Percentiles rank a stretch among this genome's conserved stretches.
Conservation (phyloP, 2,797 vertebrate species). For the Pipistrellus nathusii region DNA sequence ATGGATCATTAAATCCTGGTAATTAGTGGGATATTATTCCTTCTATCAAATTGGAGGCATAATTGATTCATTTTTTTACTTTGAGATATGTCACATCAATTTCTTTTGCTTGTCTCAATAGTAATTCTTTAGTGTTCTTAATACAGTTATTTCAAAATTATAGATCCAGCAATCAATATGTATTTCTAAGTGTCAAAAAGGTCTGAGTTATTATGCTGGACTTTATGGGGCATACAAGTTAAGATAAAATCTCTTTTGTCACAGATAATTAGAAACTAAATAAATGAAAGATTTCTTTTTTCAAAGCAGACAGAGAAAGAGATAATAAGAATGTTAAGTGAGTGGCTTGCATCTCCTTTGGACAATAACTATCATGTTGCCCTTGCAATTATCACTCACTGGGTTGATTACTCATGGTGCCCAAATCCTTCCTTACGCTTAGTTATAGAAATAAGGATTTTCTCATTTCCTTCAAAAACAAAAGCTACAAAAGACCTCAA, state of each 20-base stretch:
- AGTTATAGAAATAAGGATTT: slow-evolving; percentile 3
- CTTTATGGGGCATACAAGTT: background rate
- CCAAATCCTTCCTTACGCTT: background rate
- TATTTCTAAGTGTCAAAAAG: background rate
- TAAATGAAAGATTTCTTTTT: background rate
- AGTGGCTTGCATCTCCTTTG: background rate
- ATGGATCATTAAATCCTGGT: slow-evolving; percentile 67
- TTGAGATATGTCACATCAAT: slow-evolving; percentile 54
- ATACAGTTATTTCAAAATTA: slow-evolving; percentile 24
- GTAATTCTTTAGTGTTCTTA: slow-evolving; percentile 27
- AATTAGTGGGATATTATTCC: slow-evolving; percentile 66
- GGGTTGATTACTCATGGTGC: background rate
- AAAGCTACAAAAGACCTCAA: background rate
- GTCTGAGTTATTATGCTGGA: background rate
- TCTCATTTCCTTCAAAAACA: slow-evolving; percentile 43
- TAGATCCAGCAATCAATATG: slow-evolving; percentile 4
- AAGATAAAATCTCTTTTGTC: slow-evolving; percentile 12
- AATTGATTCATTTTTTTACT: slow-evolving; percentile 60
- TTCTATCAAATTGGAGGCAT: slow-evolving; percentile 41
- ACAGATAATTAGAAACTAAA: background rate
- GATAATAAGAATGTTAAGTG: background rate
- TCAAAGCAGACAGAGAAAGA: background rate
- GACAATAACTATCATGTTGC: background rate
- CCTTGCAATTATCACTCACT: background rate
- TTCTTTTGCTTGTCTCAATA: slow-evolving; percentile 58